These are phyloP conservation scores for Quiscalus mexicanus DNA, from an alignment of 2,113 vertebrate genomes.

Conservation along the genomic window DNA sequence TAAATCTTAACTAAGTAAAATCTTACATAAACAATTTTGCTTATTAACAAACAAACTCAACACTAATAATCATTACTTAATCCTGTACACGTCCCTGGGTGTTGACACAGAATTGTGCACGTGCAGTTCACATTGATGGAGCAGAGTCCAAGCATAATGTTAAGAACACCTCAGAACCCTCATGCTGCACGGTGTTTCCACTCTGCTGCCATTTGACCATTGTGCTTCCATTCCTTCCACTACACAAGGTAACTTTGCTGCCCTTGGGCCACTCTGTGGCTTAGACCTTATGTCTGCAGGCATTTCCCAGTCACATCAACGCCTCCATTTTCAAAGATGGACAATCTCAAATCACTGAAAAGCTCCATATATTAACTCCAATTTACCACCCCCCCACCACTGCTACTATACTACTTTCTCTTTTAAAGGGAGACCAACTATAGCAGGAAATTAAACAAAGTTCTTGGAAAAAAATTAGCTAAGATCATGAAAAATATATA, in stretches of 20 bases:
- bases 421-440: neutral
- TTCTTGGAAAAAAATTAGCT: neutral
- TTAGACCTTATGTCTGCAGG: fast-evolving
- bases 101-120: neutral
- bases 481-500: neutral
- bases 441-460: neutral
- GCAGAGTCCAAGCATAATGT: neutral
- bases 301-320: neutral
- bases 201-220: neutral
- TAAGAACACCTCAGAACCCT: neutral
- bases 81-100: neutral
- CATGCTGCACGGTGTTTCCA: fast-evolving
- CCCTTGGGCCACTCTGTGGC: neutral
- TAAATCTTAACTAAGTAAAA: neutral
- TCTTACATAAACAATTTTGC: neutral
- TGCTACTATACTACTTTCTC: neutral
- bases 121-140: neutral
- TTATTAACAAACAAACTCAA: neutral
- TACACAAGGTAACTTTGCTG: neutral
- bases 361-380: neutral
- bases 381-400: fast-evolving
- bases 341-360: neutral
- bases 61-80: neutral
- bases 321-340: neutral
- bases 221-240: neutral